A percentile compares a stretch with the other conserved stretches of the same genome.
phyloP scores from a whole-genome alignment of 2,888 invertebrate genomes.

The Drosophila macrothrix region DNA sequence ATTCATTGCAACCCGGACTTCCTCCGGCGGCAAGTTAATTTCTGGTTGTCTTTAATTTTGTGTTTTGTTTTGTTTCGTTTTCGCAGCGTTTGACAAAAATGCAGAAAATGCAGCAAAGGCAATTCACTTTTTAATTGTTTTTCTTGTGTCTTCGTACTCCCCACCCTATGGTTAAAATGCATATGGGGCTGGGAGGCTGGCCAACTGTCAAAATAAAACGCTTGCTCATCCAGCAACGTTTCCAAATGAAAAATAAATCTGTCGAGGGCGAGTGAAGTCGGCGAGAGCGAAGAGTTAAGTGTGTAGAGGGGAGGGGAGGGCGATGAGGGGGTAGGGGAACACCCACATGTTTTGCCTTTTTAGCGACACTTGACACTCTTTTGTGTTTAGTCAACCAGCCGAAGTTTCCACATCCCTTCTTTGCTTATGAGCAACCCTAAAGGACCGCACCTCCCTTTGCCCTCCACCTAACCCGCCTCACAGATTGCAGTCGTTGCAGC shows the following conservation, averaged over 20 bases:
- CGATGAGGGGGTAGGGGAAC: slow-evolving; percentile 1
- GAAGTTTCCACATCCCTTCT: slow-evolving; percentile 54
- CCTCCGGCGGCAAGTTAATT: slow-evolving; percentile 23
- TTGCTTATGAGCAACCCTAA: slow-evolving; percentile 34
- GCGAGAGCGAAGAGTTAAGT: not conserved
- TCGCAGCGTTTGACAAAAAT: slow-evolving; percentile 14
- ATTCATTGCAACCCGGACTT: slow-evolving; percentile 5
- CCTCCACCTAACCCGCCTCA: not conserved
- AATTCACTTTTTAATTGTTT: slow-evolving; percentile 79
- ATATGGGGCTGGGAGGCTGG: slow-evolving; percentile 3
- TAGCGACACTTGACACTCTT: slow-evolving; percentile 81
- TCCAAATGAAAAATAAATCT: slow-evolving; percentile 65
- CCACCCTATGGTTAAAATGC: slow-evolving; percentile 15
- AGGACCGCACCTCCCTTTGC: not conserved
- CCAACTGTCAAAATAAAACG: slow-evolving; percentile 79
- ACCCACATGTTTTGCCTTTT: slow-evolving; percentile 69
- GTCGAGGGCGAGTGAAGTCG: not conserved
- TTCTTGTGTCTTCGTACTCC: slow-evolving; percentile 34
- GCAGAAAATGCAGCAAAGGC: slow-evolving; percentile 44
- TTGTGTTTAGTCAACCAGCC: slow-evolving; percentile 72
- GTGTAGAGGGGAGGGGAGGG: too few species aligned
- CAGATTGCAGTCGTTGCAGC: slow-evolving; percentile 48
- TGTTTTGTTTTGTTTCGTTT: slow-evolving; percentile 40
- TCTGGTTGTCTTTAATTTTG: slow-evolving; percentile 16
- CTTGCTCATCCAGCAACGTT: slow-evolving; percentile 66